Conservation (phyloP, 2,113 vertebrate genomes). For the Myanophis thanlyinensis region DNA sequence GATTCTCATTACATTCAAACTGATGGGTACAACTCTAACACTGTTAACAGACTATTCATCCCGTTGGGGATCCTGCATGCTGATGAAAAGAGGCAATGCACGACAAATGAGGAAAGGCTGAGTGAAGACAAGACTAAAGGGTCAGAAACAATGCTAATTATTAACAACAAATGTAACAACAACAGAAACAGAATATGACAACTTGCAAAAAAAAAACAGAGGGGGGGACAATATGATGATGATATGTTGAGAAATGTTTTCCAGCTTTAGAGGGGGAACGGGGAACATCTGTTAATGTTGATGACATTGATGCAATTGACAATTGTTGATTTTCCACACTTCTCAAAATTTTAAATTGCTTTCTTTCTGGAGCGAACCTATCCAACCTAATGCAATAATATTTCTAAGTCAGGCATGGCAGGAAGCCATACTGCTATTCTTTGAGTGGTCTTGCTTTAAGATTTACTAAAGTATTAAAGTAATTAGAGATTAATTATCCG, state of each 20-base stretch:
- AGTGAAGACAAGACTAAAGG: conserved; percentile 40
- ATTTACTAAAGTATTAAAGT: background rate
- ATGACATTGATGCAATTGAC: background rate
- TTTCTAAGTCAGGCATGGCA: background rate
- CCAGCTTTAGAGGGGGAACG: background rate
- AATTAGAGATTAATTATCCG: background rate
- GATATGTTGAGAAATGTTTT: conserved; percentile 12
- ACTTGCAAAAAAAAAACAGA: background rate
- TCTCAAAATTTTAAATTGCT: background rate
- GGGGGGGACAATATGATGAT: background rate
- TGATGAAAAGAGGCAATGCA: background rate
- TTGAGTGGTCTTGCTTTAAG: background rate
- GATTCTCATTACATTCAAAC: conserved; percentile 2
- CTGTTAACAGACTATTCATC: conserved; percentile 18
- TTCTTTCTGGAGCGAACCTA: background rate
- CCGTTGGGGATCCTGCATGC: background rate
- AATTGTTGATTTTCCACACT: background rate
- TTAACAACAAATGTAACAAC: background rate
- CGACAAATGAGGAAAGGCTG: conserved; percentile 14
- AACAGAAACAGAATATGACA: background rate
- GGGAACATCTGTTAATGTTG: background rate
- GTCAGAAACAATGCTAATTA: background rate
- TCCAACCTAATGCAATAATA: background rate
- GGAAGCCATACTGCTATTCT: background rate
- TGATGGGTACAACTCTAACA: background rate